Conservation (phyloP, 2,113 vertebrate genomes). For the Dryoscopus gambensis region DNA sequence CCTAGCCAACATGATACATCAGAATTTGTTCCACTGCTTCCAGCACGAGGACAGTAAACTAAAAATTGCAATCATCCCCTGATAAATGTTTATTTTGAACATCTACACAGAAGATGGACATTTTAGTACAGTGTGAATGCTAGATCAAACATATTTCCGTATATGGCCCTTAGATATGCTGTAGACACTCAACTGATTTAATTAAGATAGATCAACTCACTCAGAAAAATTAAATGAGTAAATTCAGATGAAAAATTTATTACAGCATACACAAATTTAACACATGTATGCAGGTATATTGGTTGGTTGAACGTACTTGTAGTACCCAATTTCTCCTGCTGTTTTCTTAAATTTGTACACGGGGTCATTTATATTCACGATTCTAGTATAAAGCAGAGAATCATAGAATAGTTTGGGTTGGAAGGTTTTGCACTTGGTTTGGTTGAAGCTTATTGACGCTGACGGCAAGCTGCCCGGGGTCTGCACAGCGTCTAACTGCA, state of each 20-base stretch:
- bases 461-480: too few species aligned
- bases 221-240: neutral
- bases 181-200: neutral
- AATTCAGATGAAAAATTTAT: neutral
- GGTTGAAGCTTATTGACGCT: neutral
- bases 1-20: neutral
- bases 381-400: neutral
- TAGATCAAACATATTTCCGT: neutral
- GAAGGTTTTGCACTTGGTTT: neutral
- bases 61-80: neutral
- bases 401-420: neutral
- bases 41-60: neutral
- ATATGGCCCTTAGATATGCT: neutral
- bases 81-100: neutral
- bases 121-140: neutral
- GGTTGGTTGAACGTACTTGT: neutral
- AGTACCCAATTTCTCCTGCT: neutral
- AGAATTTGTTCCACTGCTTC: neutral
- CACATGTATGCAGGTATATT: fast-evolving
- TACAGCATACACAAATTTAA: neutral
- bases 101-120: neutral
- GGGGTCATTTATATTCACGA: neutral
- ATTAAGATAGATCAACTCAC: neutral
- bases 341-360: neutral
- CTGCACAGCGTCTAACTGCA: too few species aligned